phyloP scores from a whole-genome alignment of 2,797 vertebrate species.

The Enteromius afrohamiltoni region DNA sequence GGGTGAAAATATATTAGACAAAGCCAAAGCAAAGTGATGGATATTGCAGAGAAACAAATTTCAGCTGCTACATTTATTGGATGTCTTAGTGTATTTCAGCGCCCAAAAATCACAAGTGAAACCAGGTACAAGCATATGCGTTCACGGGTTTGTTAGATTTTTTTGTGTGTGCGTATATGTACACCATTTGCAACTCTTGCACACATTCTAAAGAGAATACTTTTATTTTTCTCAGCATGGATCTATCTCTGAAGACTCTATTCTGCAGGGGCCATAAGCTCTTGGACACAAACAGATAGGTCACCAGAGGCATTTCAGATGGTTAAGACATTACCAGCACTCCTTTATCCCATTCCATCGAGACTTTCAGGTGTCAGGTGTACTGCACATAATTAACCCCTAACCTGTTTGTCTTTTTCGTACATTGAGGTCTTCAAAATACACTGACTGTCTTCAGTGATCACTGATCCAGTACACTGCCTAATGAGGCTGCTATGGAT shows the following conservation, averaged over 20 bases:
- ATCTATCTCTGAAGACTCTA: slow-evolving; percentile 36
- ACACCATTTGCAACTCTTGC: slow-evolving; percentile 31
- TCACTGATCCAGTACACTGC: background rate
- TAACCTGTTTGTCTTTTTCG: slow-evolving; percentile 28
- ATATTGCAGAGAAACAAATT: background rate
- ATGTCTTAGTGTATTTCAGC: background rate
- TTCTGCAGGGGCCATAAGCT: slow-evolving; percentile 27
- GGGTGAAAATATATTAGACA: slow-evolving; percentile 44
- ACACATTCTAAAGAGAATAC: slow-evolving; percentile 41
- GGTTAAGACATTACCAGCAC: slow-evolving; percentile 7
- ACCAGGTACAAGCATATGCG: background rate
- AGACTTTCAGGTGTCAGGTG: slow-evolving; percentile 45
- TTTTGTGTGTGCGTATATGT: slow-evolving; percentile 2
- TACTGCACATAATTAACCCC: slow-evolving; percentile 4
- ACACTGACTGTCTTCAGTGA: background rate
- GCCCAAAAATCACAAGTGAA: no score
- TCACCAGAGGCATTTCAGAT: slow-evolving; percentile 51
- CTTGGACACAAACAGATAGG: slow-evolving; percentile 37
- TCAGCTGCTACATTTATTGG: background rate
- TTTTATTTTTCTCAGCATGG: slow-evolving; percentile 49
- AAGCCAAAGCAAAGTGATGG: slow-evolving; percentile 15
- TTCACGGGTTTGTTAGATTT: background rate
- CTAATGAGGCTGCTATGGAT: background rate
- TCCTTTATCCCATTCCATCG: slow-evolving; percentile 4
- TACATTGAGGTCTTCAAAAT: slow-evolving; percentile 10